Evolutionary conservation across 2,888 invertebrate species (phyloP).

Genomic region (Hedychridium roseum): DNA sequence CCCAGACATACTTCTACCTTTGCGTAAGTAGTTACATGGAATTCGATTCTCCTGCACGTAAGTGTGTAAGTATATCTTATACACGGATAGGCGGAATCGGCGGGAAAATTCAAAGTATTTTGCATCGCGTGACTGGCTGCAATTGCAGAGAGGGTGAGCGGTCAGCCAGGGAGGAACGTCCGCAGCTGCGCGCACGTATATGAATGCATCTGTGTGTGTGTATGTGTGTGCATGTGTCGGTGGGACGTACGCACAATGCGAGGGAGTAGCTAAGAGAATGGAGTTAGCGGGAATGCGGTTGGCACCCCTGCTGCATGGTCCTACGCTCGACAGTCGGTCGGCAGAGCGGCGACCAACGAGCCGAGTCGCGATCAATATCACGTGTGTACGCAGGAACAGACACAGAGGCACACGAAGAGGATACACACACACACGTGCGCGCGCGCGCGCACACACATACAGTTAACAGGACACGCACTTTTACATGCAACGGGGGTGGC

Average conservation of each 20-base stretch:
- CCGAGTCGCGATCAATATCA: conserved; percentile 60
- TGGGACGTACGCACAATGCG: not conserved
- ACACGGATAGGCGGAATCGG: not conserved
- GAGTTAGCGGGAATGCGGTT: conserved; percentile 56
- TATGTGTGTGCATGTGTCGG: conserved; percentile 4
- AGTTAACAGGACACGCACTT: too few relatives aligned
- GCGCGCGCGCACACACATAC: conserved; percentile 23
- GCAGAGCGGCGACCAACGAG: conserved; percentile 24
- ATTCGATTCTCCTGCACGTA: too few relatives aligned
- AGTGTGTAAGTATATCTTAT: too few relatives aligned
- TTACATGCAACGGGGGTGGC: conserved; percentile 32
- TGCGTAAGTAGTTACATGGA: too few relatives aligned
- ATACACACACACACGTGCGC: not conserved
- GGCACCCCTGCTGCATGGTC: conserved; percentile 39
- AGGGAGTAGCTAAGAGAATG: conserved; percentile 44
- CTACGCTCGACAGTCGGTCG: conserved; percentile 14
- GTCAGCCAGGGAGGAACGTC: conserved; percentile 5
- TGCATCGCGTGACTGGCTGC: conserved; percentile 22
- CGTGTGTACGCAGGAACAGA: conserved; percentile 60
- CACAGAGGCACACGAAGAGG: conserved; percentile 20
- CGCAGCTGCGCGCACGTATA: not conserved
- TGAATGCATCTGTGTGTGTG: not conserved
- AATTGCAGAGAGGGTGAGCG: conserved; percentile 6
- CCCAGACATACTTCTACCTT: too few relatives aligned
- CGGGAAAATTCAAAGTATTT: conserved; percentile 21